A percentile compares a stretch with the other conserved stretches of the same genome.
phyloP scores from a whole-genome alignment of 2,888 invertebrate genomes.

The Eristalis intricaria region DNA sequence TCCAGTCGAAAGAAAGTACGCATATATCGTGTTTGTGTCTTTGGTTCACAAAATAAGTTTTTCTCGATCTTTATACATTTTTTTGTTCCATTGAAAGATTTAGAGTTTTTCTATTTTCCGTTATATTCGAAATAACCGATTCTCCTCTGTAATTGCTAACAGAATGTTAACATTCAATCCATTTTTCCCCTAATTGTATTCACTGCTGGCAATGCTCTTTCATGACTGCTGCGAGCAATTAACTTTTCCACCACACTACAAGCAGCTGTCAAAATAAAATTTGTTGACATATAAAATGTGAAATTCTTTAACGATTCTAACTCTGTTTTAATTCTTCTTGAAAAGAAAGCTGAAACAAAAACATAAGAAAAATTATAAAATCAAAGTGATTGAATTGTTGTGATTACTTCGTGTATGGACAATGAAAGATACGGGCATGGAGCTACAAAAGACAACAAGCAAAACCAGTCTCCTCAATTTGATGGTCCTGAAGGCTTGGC shows the following conservation, averaged over 20 bases:
- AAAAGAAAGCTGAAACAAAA: neutral
- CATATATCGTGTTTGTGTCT: too few species aligned
- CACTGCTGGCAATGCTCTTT: neutral
- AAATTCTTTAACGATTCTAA: too few species aligned
- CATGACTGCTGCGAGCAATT: neutral
- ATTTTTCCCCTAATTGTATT: too few species aligned
- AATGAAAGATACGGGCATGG: slow-evolving; percentile 84
- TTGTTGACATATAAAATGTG: slow-evolving; percentile 7
- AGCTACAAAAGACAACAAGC: slow-evolving; percentile 89
- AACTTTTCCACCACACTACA: slow-evolving; percentile 1
- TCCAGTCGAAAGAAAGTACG: too few species aligned
- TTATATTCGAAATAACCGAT: too few species aligned
- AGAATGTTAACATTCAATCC: neutral
- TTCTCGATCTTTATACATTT: too few species aligned
- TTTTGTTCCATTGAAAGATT: too few species aligned
- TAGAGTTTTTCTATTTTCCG: too few species aligned
- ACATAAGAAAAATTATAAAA: neutral
- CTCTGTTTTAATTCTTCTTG: neutral
- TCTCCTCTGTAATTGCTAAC: too few species aligned
- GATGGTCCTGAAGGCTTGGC: slow-evolving; percentile 87
- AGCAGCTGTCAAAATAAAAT: slow-evolving; percentile 22
- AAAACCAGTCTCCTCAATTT: slow-evolving; percentile 90
- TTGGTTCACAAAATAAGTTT: too few species aligned
- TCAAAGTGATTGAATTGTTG: neutral
- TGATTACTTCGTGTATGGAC: slow-evolving; percentile 35